Percentiles rank a stretch among this genome's conserved stretches.
Conservation (phyloP, 2,888 invertebrate genomes). For the Muscina levida region DNA sequence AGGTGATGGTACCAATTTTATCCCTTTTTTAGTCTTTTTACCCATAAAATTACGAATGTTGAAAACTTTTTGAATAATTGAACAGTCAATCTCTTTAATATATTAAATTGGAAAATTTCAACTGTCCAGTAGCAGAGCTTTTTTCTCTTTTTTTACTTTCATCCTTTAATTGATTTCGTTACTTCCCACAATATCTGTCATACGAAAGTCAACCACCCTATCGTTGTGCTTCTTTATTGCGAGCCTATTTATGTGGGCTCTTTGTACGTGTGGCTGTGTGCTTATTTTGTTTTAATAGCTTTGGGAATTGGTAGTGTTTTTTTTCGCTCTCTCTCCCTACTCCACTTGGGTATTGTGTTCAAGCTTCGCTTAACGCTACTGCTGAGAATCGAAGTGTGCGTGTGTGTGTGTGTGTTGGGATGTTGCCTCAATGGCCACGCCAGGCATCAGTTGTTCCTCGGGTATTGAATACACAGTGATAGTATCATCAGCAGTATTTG, state of each 20-base stretch:
- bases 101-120: too few species aligned
- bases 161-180: too few species aligned
- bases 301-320: conserved; percentile 59
- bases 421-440: not conserved
- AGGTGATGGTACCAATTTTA: too few species aligned
- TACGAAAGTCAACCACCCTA: not conserved
- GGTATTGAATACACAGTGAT: conserved; percentile 35
- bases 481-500: conserved; percentile 61
- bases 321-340: conserved; percentile 30
- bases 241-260: conserved; percentile 16
- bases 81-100: too few species aligned
- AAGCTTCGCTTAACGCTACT: conserved; percentile 3
- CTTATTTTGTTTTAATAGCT: conserved; percentile 65
- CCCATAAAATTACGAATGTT: too few species aligned
- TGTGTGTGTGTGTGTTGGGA: conserved; percentile 40
- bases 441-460: not conserved
- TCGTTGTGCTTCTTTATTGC: not conserved
- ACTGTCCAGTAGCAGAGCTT: too few species aligned
- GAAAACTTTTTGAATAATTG: too few species aligned
- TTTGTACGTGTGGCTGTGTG: conserved; percentile 54
- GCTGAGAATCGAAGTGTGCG: not conserved
- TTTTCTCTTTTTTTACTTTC: too few species aligned
- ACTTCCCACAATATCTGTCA: conserved; percentile 11
- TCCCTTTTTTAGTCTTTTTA: too few species aligned
- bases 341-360: conserved; percentile 23